Conservation (phyloP, 2,113 vertebrate species). For the Notothenia coriiceps region DNA sequence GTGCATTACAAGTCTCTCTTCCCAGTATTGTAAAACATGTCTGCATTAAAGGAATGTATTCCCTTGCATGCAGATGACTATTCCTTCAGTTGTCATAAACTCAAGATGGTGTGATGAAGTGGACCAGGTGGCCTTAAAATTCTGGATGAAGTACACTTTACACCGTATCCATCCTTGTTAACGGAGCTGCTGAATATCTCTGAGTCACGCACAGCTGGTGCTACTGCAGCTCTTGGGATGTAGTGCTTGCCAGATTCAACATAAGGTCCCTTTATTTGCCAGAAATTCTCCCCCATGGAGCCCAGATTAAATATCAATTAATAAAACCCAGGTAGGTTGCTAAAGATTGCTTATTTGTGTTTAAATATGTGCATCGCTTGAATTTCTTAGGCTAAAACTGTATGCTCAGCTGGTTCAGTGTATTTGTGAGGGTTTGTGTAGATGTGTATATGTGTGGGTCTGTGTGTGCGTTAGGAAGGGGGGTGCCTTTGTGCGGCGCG, state of each 20-base stretch:
- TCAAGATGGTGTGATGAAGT: constrained; percentile 9
- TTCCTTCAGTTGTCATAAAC: constrained; percentile 9
- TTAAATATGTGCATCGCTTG: constrained; percentile 33
- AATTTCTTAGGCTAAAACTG: constrained; percentile 19
- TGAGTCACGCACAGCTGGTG: constrained; percentile 68
- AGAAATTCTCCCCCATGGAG: constrained; percentile 42
- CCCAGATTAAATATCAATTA: constrained; percentile 68
- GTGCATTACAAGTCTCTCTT: not conserved
- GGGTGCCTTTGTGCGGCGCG: constrained; percentile 43
- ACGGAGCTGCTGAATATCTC: constrained; percentile 53
- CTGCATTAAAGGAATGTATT: constrained; percentile 17
- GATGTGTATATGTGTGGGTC: constrained; percentile 26
- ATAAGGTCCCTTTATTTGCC: constrained; percentile 60
- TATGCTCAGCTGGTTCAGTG: constrained; percentile 48
- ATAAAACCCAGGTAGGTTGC: constrained; percentile 57
- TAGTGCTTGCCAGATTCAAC: constrained; percentile 66
- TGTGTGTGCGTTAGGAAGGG: not conserved
- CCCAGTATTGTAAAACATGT: not conserved
- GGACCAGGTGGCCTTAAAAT: constrained; percentile 39
- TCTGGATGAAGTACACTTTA: constrained; percentile 41
- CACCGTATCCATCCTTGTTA: constrained; percentile 63
- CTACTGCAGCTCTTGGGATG: constrained; percentile 58
- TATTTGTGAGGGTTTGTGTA: constrained; percentile 11
- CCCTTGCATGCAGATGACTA: constrained; percentile 6
- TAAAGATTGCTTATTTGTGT: constrained; percentile 42